Percentiles rank a stretch among this genome's conserved stretches.
Evolutionary conservation across 2,797 vertebrate genomes (phyloP).

Genomic region (Champsocephalus gunnari): DNA sequence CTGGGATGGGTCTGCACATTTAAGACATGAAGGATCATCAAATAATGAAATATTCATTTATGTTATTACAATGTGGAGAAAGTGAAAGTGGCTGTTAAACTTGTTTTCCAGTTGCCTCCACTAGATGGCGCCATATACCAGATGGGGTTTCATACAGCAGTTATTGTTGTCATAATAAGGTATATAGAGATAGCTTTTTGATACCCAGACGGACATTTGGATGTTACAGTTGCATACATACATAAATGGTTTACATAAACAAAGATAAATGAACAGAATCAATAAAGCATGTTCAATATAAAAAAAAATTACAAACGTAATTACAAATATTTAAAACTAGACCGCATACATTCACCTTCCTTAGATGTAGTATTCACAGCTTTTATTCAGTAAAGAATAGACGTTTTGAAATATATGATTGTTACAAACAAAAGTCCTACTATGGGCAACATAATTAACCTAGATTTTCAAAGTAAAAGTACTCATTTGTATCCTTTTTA

Average conservation of each 20-base stretch:
- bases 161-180: too few species aligned
- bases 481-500: neutral
- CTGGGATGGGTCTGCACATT: neutral
- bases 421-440: too few species aligned
- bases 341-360: neutral
- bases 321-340: neutral
- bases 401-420: neutral
- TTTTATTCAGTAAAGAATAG: neutral
- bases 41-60: neutral
- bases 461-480: neutral
- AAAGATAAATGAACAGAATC: neutral
- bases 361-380: neutral
- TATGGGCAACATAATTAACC: too few species aligned
- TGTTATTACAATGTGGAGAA: neutral
- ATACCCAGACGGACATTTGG: neutral
- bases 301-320: neutral
- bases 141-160: neutral
- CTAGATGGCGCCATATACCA: constrained; percentile 62
- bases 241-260: neutral
- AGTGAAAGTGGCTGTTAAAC: neutral
- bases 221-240: neutral
- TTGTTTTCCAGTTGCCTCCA: constrained; percentile 39
- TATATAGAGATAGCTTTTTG: neutral
- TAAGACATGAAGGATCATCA: neutral
- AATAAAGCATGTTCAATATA: neutral